These are phyloP conservation scores for Aegithalos caudatus DNA, from an alignment of 2,113 vertebrate genomes.

Conservation along the genomic window DNA sequence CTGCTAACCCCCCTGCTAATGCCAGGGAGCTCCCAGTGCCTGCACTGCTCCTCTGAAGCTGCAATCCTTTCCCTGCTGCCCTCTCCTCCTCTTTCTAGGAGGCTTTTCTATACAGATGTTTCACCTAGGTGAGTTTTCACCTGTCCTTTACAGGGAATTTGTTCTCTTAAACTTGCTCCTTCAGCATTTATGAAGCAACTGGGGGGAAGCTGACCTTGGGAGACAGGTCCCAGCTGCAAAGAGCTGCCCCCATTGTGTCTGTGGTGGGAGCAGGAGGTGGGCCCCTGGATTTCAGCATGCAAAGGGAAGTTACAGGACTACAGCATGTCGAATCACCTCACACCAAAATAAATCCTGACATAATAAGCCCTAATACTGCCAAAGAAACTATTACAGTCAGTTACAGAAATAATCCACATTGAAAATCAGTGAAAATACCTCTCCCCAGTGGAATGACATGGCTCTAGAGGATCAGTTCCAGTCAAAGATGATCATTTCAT, in stretches of 20 bases:
- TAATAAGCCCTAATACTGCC: conserved; percentile 48
- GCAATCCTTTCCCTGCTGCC: not conserved
- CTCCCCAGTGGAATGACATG: conserved; percentile 5
- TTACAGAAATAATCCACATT: conserved; percentile 53
- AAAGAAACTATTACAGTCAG: conserved; percentile 60
- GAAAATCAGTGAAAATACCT: conserved; percentile 24
- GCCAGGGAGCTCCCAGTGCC: not conserved
- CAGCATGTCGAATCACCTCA: conserved; percentile 24
- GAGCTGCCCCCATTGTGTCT: not conserved
- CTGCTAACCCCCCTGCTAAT: not conserved
- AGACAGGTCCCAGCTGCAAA: not conserved
- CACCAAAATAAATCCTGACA: conserved; percentile 50
- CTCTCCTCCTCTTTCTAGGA: not conserved
- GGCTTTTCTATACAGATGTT: not conserved
- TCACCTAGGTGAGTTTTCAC: not conserved
- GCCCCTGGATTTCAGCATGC: not conserved
- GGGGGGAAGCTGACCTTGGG: not conserved
- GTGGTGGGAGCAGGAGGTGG: not conserved
- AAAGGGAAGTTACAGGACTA: not conserved
- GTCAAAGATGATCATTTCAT: not conserved
- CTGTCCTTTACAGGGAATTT: not conserved
- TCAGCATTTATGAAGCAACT: not conserved
- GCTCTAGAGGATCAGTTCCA: conserved; percentile 45
- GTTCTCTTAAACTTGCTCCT: not conserved
- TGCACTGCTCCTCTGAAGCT: not conserved